phyloP scores from a whole-genome alignment of 2,797 vertebrate genomes.

The Chiloscyllium punctatum region DNA sequence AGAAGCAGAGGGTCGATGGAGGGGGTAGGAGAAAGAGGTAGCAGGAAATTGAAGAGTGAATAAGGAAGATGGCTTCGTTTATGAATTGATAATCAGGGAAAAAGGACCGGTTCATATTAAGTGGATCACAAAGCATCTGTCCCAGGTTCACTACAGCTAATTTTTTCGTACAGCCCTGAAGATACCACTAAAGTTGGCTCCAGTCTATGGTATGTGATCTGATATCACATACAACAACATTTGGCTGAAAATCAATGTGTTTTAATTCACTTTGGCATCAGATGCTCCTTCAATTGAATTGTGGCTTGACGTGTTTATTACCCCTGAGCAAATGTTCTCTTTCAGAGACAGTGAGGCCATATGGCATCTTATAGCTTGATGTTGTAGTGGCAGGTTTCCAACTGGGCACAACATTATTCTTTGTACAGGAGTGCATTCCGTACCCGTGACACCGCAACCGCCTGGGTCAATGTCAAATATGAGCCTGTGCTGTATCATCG shows the following conservation, averaged over 20 bases:
- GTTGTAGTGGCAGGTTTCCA: background rate
- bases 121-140: background rate
- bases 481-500: background rate
- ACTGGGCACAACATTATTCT: background rate
- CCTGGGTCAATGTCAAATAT: background rate
- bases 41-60: background rate
- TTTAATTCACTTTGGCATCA: background rate
- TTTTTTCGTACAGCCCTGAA: background rate
- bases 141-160: background rate
- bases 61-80: background rate
- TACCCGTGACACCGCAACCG: background rate
- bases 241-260: constrained; percentile 3
- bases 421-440: background rate
- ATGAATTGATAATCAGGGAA: background rate
- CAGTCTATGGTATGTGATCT: background rate
- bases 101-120: background rate
- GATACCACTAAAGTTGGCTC: background rate
- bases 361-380: background rate
- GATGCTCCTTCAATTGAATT: constrained; percentile 5
- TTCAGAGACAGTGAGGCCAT: background rate
- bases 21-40: no score
- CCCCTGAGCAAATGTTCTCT: background rate
- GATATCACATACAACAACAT: background rate
- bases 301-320: background rate
- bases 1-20: background rate